Evolutionary conservation across 53 echinoderm and acorn worm genomes (phyloP).

Genomic region (Crossaster papposus): DNA sequence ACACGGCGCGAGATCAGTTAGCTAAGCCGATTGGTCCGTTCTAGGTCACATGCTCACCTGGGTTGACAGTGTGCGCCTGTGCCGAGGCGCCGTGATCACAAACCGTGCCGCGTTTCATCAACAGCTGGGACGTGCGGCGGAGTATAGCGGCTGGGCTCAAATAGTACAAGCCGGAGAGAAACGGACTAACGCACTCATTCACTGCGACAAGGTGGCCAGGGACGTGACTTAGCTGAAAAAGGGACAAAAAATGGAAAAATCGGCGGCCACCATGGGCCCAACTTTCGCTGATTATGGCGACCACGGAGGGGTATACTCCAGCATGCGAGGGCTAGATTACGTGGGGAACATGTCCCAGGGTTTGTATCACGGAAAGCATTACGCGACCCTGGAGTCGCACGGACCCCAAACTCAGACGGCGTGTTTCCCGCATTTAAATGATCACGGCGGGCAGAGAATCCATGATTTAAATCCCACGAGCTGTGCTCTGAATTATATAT

Average conservation of each 20-base stretch:
- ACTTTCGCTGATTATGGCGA: constrained; percentile 82
- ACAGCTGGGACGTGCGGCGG: constrained; percentile 26
- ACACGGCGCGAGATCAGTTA: constrained; percentile 39
- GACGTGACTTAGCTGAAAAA: constrained; percentile 24
- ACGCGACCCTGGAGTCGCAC: constrained; percentile 72
- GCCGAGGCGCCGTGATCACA: constrained; percentile 29
- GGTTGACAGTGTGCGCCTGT: constrained; percentile 22
- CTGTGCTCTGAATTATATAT: constrained; percentile 76
- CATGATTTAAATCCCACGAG: constrained; percentile 64
- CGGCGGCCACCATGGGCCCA: constrained; percentile 68
- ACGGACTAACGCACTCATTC: constrained; percentile 40
- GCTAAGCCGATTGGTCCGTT: constrained; percentile 29
- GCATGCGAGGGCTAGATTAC: constrained; percentile 81
- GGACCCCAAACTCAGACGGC: constrained; percentile 64
- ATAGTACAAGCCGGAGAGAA: constrained; percentile 41
- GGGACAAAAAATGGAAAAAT: constrained; percentile 71
- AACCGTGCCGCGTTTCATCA: constrained; percentile 36
- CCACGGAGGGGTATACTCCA: constrained; percentile 75
- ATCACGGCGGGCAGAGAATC: constrained; percentile 53
- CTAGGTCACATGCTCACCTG: constrained; percentile 35
- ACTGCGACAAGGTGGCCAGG: constrained; percentile 30
- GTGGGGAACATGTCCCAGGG: constrained; percentile 80
- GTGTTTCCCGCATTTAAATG: constrained; percentile 71
- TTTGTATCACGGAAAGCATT: constrained; percentile 79
- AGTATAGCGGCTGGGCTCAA: constrained; percentile 6